These are phyloP conservation scores for Anseranas semipalmata DNA, from an alignment of 2,113 vertebrate genomes.

Conservation along the genomic window DNA sequence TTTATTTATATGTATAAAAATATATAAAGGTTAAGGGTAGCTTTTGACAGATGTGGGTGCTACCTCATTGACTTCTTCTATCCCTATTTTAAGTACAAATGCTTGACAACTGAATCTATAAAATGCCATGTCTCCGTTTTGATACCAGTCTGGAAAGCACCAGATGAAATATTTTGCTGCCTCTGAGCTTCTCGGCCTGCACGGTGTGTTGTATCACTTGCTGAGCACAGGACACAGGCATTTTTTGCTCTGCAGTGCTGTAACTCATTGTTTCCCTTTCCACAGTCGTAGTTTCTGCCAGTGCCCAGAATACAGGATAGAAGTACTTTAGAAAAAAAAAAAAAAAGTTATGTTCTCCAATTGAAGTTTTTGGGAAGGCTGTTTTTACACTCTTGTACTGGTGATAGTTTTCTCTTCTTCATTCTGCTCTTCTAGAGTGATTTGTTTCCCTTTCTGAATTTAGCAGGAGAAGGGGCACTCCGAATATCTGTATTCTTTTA, in stretches of 20 bases:
- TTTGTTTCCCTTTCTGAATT: neutral
- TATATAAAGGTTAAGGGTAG: conserved; percentile 3
- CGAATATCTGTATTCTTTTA: neutral
- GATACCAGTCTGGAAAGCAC: neutral
- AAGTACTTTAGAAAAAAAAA: neutral
- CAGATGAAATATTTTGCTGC: neutral
- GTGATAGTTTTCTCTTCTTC: neutral
- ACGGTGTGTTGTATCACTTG: neutral
- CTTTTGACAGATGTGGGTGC: conserved; percentile 26
- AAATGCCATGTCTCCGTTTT: neutral
- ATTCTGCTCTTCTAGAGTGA: neutral
- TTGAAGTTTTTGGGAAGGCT: neutral
- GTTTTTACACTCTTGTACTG: neutral
- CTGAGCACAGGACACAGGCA: neutral
- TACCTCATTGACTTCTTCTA: conserved; percentile 9
- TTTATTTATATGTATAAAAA: neutral
- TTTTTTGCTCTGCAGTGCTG: neutral
- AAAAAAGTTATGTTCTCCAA: neutral
- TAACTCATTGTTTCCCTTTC: neutral
- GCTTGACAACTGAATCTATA: neutral
- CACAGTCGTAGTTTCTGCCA: neutral
- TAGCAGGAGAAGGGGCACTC: neutral
- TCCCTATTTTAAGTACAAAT: neutral
- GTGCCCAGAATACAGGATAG: neutral
- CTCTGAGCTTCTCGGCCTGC: neutral